Base-by-base conservation (phyloP, 2,888 invertebrate species). In the Zaprionus lineosus region DNA sequence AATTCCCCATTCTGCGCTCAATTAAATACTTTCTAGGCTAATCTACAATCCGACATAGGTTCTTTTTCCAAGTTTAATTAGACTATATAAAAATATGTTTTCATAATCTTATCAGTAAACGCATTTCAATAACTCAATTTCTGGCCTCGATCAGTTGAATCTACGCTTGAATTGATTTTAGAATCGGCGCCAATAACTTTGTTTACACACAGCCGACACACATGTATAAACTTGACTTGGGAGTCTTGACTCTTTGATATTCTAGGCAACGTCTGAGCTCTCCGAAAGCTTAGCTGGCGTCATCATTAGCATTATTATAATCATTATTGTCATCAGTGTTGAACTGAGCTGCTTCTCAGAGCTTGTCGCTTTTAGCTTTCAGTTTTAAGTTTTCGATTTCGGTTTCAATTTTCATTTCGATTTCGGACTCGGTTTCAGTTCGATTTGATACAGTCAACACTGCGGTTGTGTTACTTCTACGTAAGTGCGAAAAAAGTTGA, bases 1-100 rank as follows among this genome's bases (percentile, higher is more conserved):
- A 94, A 86, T 96, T 92, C 86, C 96, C 96, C 0, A 92, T 96
- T 52, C 90, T 95, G 41, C 92, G 94, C 62, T 94, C 94, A 1
- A 93, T 94, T 46, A 95, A 94, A 90, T 93, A 92, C 83, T 90
- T 92, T 48, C 40, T 83, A 34, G 44, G 16, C 3, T 79, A 68
- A 47, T 18, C 26, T 28, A 14, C 21, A 24, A 40, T 44, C 6
- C n/a, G n/a, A n/a, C n/a, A n/a, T n/a, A n/a, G n/a, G n/a, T n/a
- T n/a, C 6, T 18, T 7, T 8, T 16, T 15, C 6, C 24, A 9
- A 4, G 29, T 18, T 3, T 29, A 43, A 33, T 2, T 29, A 15
- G 15, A 40, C 26, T 5, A 40, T 52, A 43, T 24, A 48, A 56
- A 39, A 26, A 18, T 9, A 3, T 14, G 3, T n/a, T 37, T 51